Evolutionary conservation across 2,888 invertebrate genomes (phyloP).

Genomic region (Oligia strigilis): DNA sequence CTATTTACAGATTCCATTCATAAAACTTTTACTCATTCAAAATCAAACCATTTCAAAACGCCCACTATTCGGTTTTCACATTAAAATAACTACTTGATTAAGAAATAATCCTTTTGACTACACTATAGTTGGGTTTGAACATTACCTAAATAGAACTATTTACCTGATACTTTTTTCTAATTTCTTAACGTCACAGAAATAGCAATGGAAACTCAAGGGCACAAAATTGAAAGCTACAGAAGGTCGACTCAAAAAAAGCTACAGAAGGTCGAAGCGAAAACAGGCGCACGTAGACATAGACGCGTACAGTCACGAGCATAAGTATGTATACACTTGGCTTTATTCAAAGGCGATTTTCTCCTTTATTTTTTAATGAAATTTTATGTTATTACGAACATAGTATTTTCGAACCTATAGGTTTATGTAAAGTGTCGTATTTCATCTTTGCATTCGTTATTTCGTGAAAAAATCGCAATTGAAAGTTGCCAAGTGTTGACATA

Average conservation of each 20-base stretch:
- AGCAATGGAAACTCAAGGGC: not conserved
- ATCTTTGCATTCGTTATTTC: no score
- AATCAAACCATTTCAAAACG: not conserved
- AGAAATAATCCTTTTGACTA: not conserved
- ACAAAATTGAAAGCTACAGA: not conserved
- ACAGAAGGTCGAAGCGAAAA: not conserved
- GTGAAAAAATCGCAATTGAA: no score
- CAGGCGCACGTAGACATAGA: not conserved
- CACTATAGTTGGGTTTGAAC: not conserved
- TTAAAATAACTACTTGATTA: not conserved
- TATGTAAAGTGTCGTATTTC: no score
- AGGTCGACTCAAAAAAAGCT: not conserved
- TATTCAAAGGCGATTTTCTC: no score
- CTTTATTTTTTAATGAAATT: no score
- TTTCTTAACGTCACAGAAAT: constrained; percentile 6
- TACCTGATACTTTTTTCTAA: not conserved
- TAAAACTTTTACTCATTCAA: not conserved
- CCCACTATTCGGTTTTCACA: not conserved
- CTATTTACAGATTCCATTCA: not conserved
- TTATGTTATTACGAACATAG: no score
- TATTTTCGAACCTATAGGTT: no score
- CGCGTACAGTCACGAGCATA: no score
- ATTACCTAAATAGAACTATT: not conserved
- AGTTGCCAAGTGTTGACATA: no score
- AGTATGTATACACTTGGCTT: no score